Evolutionary conservation across 2,888 invertebrate genomes (phyloP).

Genomic region (Agrochola lota): DNA sequence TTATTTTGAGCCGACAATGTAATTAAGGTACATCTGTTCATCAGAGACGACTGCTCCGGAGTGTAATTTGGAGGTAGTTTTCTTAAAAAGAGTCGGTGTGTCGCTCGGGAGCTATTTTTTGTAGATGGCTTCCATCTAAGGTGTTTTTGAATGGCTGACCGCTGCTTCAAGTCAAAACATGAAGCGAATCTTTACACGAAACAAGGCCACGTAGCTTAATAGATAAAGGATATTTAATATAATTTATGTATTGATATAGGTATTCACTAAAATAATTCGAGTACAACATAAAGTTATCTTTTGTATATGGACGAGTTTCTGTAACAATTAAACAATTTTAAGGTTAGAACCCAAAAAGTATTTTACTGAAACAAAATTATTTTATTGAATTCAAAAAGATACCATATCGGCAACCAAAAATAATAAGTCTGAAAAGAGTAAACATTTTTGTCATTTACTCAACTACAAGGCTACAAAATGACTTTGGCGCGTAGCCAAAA

Average conservation of each 20-base stretch:
- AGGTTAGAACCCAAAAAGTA: not conserved
- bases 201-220: not conserved
- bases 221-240: not conserved
- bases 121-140: slow-evolving; percentile 72
- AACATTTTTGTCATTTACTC: not conserved
- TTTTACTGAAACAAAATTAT: not conserved
- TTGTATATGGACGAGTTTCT: not conserved
- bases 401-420: not conserved
- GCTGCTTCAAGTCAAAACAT: slow-evolving; percentile 45
- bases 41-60: slow-evolving; percentile 47
- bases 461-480: too few relatives aligned
- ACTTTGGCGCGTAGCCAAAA: not conserved
- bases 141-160: slow-evolving; percentile 77
- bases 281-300: too few relatives aligned
- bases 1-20: slow-evolving; percentile 6
- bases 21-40: slow-evolving; percentile 48
- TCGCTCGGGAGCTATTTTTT: slow-evolving; percentile 72
- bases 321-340: too few relatives aligned
- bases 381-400: not conserved
- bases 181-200: slow-evolving; percentile 18
- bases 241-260: too few relatives aligned
- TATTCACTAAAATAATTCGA: too few relatives aligned
- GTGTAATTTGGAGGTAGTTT: slow-evolving; percentile 74
- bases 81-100: slow-evolving; percentile 60
- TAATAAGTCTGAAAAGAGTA: not conserved